These are phyloP conservation scores for Thaumetopoea pityocampa DNA, from an alignment of 1,140 invertebrate species.

Conservation along the genomic window DNA sequence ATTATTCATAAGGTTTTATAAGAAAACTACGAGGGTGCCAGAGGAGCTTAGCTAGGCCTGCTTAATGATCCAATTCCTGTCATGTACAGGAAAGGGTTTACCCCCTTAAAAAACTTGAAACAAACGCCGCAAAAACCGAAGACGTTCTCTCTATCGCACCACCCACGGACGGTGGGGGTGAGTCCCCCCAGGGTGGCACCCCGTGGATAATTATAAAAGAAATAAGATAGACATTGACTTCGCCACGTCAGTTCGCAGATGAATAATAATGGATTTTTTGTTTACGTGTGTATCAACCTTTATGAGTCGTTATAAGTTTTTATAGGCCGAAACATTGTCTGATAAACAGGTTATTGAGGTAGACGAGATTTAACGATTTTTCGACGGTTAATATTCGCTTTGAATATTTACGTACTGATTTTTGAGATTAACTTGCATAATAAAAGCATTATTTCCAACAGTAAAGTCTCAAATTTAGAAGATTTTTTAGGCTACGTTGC, in stretches of 20 bases:
- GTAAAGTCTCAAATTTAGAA: no score
- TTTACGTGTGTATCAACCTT: slow-evolving; percentile 59
- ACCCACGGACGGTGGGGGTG: slow-evolving; percentile 22
- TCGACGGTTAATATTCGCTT: slow-evolving; percentile 6
- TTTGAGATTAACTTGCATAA: background rate
- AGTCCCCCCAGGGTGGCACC: slow-evolving; percentile 37
- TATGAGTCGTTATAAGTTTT: slow-evolving; percentile 47
- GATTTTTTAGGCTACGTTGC: no score
- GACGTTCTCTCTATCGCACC: slow-evolving; percentile 55
- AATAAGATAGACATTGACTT: slow-evolving; percentile 74
- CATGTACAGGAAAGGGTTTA: slow-evolving; percentile 74
- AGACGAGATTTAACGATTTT: slow-evolving; percentile 23
- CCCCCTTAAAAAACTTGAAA: slow-evolving; percentile 75
- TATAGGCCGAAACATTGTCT: slow-evolving; percentile 45
- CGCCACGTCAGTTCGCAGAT: slow-evolving; percentile 59
- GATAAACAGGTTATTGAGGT: slow-evolving; percentile 39
- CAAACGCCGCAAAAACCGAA: slow-evolving; percentile 75
- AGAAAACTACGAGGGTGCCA: slow-evolving; percentile 38
- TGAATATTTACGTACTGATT: slow-evolving; percentile 6
- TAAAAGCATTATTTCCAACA: no score
- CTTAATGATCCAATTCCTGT: slow-evolving; percentile 75
- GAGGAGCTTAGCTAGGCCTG: slow-evolving; percentile 65
- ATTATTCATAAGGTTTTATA: slow-evolving; percentile 42
- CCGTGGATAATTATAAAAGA: slow-evolving; percentile 74
- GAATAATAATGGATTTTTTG: slow-evolving; percentile 70